Percentiles rank a stretch among this genome's conserved stretches.
Conservation (phyloP, 2,888 invertebrate species). For the Leptinotarsa rubiginosa region DNA sequence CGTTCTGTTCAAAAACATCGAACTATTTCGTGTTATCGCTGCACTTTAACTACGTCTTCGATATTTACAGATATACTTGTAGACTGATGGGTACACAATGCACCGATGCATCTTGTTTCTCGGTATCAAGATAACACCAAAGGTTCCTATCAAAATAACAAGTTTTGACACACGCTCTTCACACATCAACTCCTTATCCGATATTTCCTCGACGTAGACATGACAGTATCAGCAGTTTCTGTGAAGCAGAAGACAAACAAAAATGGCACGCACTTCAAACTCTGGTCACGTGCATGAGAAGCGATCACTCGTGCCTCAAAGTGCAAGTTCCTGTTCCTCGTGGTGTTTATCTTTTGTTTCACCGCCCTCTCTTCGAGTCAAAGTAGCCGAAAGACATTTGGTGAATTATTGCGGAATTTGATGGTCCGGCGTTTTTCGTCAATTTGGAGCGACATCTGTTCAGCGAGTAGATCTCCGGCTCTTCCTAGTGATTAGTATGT, state of each 20-base stretch:
- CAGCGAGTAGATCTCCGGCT: background rate
- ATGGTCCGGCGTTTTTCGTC: background rate
- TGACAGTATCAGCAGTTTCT: constrained; percentile 12
- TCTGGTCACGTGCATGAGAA: constrained; percentile 14
- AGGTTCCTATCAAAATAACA: constrained; percentile 20
- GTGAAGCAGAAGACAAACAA: constrained; percentile 27
- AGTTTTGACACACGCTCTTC: constrained; percentile 25
- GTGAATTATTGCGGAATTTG: constrained; percentile 8
- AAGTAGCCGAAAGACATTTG: constrained; percentile 19
- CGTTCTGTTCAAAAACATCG: too few species aligned
- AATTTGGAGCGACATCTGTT: background rate
- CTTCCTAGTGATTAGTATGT: constrained; percentile 3
- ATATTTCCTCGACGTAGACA: background rate
- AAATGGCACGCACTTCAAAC: constrained; percentile 33
- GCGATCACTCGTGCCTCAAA: constrained; percentile 18
- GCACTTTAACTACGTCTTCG: background rate
- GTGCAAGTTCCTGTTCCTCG: constrained; percentile 13
- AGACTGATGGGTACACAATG: background rate
- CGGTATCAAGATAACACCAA: constrained; percentile 7
- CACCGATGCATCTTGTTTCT: background rate
- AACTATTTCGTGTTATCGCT: too few species aligned
- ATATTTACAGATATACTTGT: background rate
- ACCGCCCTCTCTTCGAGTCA: constrained; percentile 22
- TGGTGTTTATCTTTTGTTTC: constrained; percentile 33
- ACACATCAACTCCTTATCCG: constrained; percentile 22